phyloP scores from a whole-genome alignment of 2,888 invertebrate species.

The Apamea anceps region DNA sequence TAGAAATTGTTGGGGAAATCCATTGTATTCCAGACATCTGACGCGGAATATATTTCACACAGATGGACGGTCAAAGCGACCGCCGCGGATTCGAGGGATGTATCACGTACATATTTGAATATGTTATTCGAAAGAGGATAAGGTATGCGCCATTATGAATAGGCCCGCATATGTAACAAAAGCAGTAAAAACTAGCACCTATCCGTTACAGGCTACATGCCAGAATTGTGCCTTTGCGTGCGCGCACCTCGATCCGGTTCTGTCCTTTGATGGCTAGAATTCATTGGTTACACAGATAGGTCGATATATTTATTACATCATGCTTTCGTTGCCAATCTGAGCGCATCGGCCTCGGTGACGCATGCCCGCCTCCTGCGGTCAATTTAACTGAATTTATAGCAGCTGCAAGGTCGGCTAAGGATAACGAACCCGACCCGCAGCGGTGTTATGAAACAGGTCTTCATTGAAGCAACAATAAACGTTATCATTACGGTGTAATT shows the following conservation, averaged over 20 bases:
- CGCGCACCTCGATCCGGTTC: slow-evolving; percentile 79
- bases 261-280: slow-evolving; percentile 72
- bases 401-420: slow-evolving; percentile 88
- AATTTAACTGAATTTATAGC: slow-evolving; percentile 88
- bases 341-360: slow-evolving; percentile 85
- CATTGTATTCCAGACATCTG: slow-evolving; percentile 72
- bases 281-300: slow-evolving; percentile 69
- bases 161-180: slow-evolving; percentile 53
- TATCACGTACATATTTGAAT: slow-evolving; percentile 56
- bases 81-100: slow-evolving; percentile 46
- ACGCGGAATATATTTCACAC: slow-evolving; percentile 67
- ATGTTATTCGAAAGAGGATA: slow-evolving; percentile 44
- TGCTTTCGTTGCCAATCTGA: slow-evolving; percentile 78
- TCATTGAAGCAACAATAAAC: slow-evolving; percentile 69
- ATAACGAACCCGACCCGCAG: slow-evolving; percentile 83
- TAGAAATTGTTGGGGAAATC: slow-evolving; percentile 71
- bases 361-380: slow-evolving; percentile 83
- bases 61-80: slow-evolving; percentile 57
- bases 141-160: slow-evolving; percentile 37
- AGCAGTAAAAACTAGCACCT: slow-evolving; percentile 82
- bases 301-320: slow-evolving; percentile 73
- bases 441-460: slow-evolving; percentile 78
- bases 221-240: slow-evolving; percentile 72
- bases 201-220: slow-evolving; percentile 81
- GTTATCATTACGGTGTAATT: slow-evolving; percentile 61